A percentile compares a stretch with the other conserved stretches of the same genome.
Conservation (phyloP, 2,797 vertebrate genomes). For the Rachycentron canadum region DNA sequence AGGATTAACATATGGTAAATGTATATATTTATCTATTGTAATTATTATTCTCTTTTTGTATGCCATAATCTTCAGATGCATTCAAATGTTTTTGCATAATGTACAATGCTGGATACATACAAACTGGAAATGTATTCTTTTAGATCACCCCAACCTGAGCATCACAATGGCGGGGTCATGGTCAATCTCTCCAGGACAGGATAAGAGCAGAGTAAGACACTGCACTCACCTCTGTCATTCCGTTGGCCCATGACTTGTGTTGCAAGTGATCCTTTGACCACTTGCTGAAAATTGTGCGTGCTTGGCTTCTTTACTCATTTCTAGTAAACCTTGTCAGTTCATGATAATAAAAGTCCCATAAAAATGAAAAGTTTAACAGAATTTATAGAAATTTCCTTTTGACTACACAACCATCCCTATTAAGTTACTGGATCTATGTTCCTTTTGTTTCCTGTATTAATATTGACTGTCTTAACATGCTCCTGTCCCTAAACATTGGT, state of each 20-base stretch:
- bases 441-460: not conserved
- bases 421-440: not conserved
- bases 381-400: not conserved
- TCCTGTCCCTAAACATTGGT: not conserved
- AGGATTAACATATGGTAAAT: not conserved
- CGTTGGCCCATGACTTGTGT: not conserved
- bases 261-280: not conserved
- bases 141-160: conserved; percentile 81
- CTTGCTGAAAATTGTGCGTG: not conserved
- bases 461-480: not conserved
- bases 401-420: not conserved
- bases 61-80: not conserved
- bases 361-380: not conserved
- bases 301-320: not conserved
- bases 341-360: not conserved
- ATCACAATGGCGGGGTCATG: conserved; percentile 86
- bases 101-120: not conserved
- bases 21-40: not conserved
- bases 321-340: not conserved
- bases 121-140: not conserved
- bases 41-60: no score
- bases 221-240: not conserved
- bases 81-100: not conserved
- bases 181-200: conserved; percentile 74
- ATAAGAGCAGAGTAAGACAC: conserved; percentile 22